Conservation (phyloP, 2,888 invertebrate genomes). For the Athalia rosae region DNA sequence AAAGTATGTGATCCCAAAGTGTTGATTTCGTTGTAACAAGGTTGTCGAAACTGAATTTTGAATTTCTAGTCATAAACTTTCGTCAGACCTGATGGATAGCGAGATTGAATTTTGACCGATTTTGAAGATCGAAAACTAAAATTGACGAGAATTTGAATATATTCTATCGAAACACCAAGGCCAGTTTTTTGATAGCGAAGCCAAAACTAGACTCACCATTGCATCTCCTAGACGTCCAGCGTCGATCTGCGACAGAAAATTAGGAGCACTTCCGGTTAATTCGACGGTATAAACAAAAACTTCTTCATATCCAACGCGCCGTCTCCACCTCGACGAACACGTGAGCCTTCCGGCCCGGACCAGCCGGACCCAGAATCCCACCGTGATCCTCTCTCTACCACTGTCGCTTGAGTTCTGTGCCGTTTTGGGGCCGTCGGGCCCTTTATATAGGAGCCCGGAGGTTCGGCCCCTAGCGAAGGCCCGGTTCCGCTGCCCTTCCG, state of each 20-base stretch:
- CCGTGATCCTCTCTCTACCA: conserved; percentile 56
- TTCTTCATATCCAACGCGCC: conserved; percentile 11
- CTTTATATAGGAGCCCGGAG: conserved; percentile 60
- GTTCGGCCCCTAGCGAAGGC: conserved; percentile 44
- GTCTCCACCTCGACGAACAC: neutral
- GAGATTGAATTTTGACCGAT: conserved; percentile 19
- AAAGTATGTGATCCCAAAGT: conserved; percentile 12
- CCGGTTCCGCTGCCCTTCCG: conserved; percentile 44
- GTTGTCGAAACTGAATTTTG: neutral
- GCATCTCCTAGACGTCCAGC: conserved; percentile 40
- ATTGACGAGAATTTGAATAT: conserved; percentile 62
- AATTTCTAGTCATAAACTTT: neutral
- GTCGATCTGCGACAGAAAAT: conserved; percentile 64
- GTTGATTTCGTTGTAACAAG: neutral
- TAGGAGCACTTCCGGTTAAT: conserved; percentile 60
- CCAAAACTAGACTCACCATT: conserved; percentile 68
- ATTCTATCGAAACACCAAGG: conserved; percentile 73
- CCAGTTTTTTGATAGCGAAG: conserved; percentile 51
- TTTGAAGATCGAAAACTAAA: neutral
- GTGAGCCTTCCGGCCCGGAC: conserved; percentile 56
- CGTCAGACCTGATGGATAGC: neutral
- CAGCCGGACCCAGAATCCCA: conserved; percentile 56
- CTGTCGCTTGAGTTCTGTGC: conserved; percentile 63
- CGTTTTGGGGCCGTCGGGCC: conserved; percentile 49
- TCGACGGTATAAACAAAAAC: conserved; percentile 47